A percentile compares a stretch with the other conserved stretches of the same genome.
These are phyloP conservation scores for Phasianus colchicus DNA, from an alignment of 2,113 vertebrate genomes.

Conservation along the genomic window DNA sequence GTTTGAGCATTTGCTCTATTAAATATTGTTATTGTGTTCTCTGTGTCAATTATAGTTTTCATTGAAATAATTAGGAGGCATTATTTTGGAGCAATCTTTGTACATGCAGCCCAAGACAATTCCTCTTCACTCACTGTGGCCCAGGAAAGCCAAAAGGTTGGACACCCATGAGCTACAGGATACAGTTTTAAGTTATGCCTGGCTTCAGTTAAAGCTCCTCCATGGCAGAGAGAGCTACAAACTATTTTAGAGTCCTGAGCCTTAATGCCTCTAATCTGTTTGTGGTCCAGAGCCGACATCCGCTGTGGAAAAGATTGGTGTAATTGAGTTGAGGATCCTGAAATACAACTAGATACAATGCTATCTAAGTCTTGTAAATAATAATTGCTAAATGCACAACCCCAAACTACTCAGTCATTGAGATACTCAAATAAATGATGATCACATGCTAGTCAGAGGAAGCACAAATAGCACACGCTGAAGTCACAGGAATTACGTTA, in stretches of 20 bases:
- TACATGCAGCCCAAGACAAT: too few species aligned
- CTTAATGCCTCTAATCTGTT: background rate
- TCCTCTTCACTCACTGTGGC: too few species aligned
- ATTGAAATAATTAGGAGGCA: too few species aligned
- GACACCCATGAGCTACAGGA: slow-evolving; percentile 20
- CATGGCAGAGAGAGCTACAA: background rate
- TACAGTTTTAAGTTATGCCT: slow-evolving; percentile 51
- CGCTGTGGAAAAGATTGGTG: background rate
- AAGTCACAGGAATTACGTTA: slow-evolving; percentile 36
- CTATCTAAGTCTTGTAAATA: background rate
- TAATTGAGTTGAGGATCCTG: background rate
- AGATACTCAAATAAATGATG: background rate
- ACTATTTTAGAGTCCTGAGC: background rate
- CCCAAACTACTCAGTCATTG: background rate
- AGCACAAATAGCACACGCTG: slow-evolving; percentile 57
- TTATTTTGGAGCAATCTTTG: too few species aligned
- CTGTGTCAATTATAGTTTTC: too few species aligned
- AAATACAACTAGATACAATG: background rate
- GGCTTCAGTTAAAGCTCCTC: slow-evolving; percentile 36
- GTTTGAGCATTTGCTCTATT: too few species aligned
- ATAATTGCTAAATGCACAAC: background rate
- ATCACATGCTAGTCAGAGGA: background rate
- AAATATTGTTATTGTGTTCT: too few species aligned
- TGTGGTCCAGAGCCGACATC: slow-evolving; percentile 1
- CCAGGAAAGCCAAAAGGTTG: too few species aligned